Conservation (phyloP, 1,140 invertebrate genomes). For the Portunus trituberculatus region DNA sequence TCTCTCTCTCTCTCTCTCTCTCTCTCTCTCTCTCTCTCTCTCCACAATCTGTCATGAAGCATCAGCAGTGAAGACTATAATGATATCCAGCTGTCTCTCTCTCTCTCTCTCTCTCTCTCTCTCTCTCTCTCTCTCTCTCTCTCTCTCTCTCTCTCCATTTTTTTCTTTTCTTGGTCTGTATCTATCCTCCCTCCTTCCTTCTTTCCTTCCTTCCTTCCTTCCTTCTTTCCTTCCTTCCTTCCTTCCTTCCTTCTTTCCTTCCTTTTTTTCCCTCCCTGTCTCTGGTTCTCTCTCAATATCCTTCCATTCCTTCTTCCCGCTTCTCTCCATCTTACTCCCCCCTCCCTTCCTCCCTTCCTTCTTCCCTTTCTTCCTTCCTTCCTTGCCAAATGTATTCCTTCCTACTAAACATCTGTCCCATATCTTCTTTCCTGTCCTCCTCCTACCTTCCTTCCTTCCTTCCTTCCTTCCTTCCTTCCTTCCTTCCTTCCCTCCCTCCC, state of each 20-base stretch:
- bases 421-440: too few species aligned
- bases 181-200: not conserved
- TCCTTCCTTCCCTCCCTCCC: too few species aligned
- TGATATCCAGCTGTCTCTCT: too few species aligned
- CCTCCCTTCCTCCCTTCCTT: not conserved
- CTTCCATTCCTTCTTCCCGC: not conserved
- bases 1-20: too few species aligned
- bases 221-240: not conserved
- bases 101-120: too few species aligned
- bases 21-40: too few species aligned
- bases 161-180: not conserved
- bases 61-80: too few species aligned
- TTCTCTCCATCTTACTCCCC: not conserved
- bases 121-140: not conserved
- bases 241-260: not conserved
- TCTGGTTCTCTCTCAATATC: not conserved
- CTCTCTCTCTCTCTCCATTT: not conserved
- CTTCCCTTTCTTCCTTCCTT: not conserved
- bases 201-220: not conserved
- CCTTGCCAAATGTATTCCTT: not conserved
- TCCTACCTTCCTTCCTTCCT: too few species aligned
- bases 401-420: not conserved
- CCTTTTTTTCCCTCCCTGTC: not conserved
- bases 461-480: too few species aligned
- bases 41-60: too few species aligned